A percentile compares a stretch with the other conserved stretches of the same genome.
Evolutionary conservation across 2,888 invertebrate genomes (phyloP).

Genomic region (Euzophera pinguis): DNA sequence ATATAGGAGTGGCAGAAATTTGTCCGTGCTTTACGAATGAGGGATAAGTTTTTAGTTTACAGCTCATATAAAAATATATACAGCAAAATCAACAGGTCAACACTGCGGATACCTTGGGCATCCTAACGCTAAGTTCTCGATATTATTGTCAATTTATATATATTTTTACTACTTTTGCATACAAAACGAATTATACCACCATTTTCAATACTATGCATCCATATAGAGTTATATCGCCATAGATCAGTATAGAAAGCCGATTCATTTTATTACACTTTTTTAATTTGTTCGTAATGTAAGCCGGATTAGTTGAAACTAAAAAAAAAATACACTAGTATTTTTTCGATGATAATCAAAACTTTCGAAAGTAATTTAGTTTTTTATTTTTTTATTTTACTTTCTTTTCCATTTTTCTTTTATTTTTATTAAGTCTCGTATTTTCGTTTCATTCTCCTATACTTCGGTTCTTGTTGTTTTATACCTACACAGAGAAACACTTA

Average conservation of each 20-base stretch:
- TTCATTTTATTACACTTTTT: slow-evolving; percentile 53
- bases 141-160: slow-evolving; percentile 67
- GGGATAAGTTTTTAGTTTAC: slow-evolving; percentile 77
- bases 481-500: slow-evolving; percentile 80
- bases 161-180: slow-evolving; percentile 73
- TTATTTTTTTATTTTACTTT: slow-evolving; percentile 41
- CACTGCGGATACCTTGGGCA: slow-evolving; percentile 75
- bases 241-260: slow-evolving; percentile 51
- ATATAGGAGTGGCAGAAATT: slow-evolving; percentile 49
- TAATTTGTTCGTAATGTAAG: slow-evolving; percentile 54
- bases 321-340: slow-evolving; percentile 46
- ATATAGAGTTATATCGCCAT: slow-evolving; percentile 53
- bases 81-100: slow-evolving; percentile 68
- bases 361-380: slow-evolving; percentile 42
- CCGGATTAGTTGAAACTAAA: slow-evolving; percentile 39
- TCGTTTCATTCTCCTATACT: slow-evolving; percentile 64
- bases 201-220: slow-evolving; percentile 69
- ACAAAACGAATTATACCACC: slow-evolving; percentile 65
- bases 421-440: slow-evolving; percentile 40
- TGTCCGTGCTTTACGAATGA: slow-evolving; percentile 47
- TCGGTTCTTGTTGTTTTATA: slow-evolving; percentile 65
- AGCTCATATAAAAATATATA: slow-evolving; percentile 55
- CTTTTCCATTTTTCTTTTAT: slow-evolving; percentile 40
- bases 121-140: slow-evolving; percentile 73
- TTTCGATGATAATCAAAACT: slow-evolving; percentile 46